Base-by-base conservation (phyloP, 1,140 invertebrate species). In the Aricia agestis region DNA sequence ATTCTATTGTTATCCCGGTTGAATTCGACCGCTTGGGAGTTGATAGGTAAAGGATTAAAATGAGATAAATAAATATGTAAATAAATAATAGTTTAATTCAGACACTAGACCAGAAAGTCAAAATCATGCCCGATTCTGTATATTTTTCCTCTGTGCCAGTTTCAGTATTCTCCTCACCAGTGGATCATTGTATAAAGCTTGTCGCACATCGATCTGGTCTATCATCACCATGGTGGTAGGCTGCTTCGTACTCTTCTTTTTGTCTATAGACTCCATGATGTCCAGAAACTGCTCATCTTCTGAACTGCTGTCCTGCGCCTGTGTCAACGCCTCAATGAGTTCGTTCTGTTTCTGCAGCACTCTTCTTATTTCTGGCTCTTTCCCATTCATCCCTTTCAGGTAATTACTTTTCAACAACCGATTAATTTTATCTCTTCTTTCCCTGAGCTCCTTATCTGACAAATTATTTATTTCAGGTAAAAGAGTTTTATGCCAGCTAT, bases 111-210 rank as follows among this genome's bases (percentile, higher is more conserved):
- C 7, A 15, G 0, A 52, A 52, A 52, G 11, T 10, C 36, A 36
- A 52, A 52, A 52, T 52, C 45, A 52, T 13, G 45, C 45, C 11
- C 9, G 9, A 52, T 52, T 52, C 11, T 52, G 1, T 19, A 15
- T 72, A 67, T 52, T 82, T 85, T 11, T 63, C 17, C 66, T 74
- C 11, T 76, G 77, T 0, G 80, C 81, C 69, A 86, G 74, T 65
- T 79, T 76, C 25, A 87, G 42, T 52, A 87, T 82, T 57, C 85
- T 81, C 57, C 71, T 75, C 0, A 87, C 77, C 1, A 78, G 78
- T 2, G 81, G 81, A 63, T 88, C 78, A 0, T 77, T 79, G 19
- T 73, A 81, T 13, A 88, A 69, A 0, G 80, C 80, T 4, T 61
- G 63, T 42, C 76, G 78, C 0, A 86, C 67, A 63, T 74, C 72